phyloP scores from a whole-genome alignment of 2,888 invertebrate genomes.

The Cetonia aurata region DNA sequence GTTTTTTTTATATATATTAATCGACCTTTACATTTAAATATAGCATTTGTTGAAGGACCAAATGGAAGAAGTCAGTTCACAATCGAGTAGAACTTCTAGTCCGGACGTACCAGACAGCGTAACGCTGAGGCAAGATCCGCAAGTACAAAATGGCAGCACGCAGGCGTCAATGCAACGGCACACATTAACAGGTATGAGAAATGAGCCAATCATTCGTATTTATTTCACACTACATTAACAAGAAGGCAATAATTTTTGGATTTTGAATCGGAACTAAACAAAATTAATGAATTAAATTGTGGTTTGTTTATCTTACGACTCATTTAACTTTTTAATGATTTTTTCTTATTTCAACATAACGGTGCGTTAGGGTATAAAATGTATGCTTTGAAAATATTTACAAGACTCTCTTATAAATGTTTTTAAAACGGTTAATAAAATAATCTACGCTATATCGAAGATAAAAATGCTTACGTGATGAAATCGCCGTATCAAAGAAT shows the following conservation, averaged over 20 bases:
- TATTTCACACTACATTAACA: constrained; percentile 14
- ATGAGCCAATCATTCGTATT: neutral
- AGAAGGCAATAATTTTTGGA: constrained; percentile 24
- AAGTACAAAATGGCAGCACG: constrained; percentile 59
- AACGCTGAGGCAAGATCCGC: constrained; percentile 61
- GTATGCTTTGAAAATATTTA: too few relatives aligned
- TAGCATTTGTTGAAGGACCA: constrained; percentile 56
- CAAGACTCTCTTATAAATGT: too few relatives aligned
- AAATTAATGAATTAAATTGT: constrained; percentile 19
- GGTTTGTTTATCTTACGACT: constrained; percentile 15
- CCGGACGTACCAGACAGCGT: constrained; percentile 66
- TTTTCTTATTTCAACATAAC: too few relatives aligned
- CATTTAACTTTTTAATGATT: too few relatives aligned
- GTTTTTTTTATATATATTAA: too few relatives aligned
- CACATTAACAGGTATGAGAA: constrained; percentile 59
- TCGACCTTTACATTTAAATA: constrained; percentile 44
- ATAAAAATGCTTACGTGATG: too few relatives aligned
- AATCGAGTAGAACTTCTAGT: constrained; percentile 71
- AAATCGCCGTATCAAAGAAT: too few relatives aligned
- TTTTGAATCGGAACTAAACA: constrained; percentile 19
- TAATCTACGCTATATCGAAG: too few relatives aligned
- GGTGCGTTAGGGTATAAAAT: too few relatives aligned
- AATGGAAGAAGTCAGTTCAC: constrained; percentile 67
- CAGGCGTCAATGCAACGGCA: constrained; percentile 54
- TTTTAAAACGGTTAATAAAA: too few relatives aligned